These are phyloP conservation scores for Macrotrachela quadricornifera DNA, from an alignment of 1,140 invertebrate species.

Conservation along the genomic window DNA sequence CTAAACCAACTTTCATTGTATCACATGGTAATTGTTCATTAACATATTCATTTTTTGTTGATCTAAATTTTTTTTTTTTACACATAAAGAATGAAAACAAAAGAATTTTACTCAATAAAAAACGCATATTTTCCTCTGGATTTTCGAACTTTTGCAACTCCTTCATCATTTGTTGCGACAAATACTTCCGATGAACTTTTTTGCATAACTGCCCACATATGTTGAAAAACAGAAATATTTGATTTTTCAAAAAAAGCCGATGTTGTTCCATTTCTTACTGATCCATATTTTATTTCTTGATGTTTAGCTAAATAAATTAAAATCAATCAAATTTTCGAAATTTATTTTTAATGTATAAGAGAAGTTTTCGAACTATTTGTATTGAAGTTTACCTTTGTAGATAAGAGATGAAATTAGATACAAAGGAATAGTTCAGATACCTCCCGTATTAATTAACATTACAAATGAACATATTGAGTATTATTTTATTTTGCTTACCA, in stretches of 20 bases:
- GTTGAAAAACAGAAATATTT: slow-evolving; percentile 66
- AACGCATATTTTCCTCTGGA: slow-evolving; percentile 60
- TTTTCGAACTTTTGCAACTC: slow-evolving; percentile 47
- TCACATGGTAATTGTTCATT: slow-evolving; percentile 79
- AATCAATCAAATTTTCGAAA: too few species aligned
- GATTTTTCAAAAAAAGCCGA: slow-evolving; percentile 34
- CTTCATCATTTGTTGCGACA: slow-evolving; percentile 67
- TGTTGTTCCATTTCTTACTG: slow-evolving; percentile 18
- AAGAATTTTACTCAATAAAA: slow-evolving; percentile 61
- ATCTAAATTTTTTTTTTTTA: slow-evolving; percentile 20
- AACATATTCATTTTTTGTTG: slow-evolving; percentile 75
- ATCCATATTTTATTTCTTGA: slow-evolving; percentile 25
- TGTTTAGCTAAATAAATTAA: slow-evolving; percentile 9
- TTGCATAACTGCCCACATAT: slow-evolving; percentile 75
- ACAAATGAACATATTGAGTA: too few species aligned
- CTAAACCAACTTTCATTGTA: slow-evolving; percentile 47
- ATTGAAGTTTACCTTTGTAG: too few species aligned
- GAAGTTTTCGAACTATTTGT: too few species aligned
- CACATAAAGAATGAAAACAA: too few species aligned
- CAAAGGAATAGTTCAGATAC: too few species aligned
- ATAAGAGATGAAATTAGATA: too few species aligned
- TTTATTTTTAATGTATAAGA: too few species aligned
- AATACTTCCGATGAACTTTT: slow-evolving; percentile 37
- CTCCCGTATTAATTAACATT: too few species aligned
- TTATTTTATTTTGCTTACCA: too few species aligned